Evolutionary conservation across 2,888 invertebrate genomes (phyloP).

Genomic region (Argyra leucocephala): DNA sequence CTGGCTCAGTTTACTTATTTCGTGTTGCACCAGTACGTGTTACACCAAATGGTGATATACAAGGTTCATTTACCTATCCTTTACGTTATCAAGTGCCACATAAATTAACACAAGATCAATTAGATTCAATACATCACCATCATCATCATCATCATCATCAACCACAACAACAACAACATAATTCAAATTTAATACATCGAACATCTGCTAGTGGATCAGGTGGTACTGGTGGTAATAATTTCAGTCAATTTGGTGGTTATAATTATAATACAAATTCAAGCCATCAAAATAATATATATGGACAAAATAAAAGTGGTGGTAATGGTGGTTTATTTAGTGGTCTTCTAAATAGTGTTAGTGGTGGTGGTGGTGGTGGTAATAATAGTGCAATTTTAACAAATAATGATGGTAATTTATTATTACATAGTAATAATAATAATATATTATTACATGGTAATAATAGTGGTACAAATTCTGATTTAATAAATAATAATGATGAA

Average conservation of each 20-base stretch:
- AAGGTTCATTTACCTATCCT: slow-evolving; percentile 60
- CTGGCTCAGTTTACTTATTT: slow-evolving; percentile 65
- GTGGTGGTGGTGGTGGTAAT: background rate
- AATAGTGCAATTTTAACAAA: slow-evolving; percentile 2
- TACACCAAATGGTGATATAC: slow-evolving; percentile 45
- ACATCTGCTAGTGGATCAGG: slow-evolving; percentile 22
- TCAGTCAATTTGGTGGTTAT: slow-evolving; percentile 23
- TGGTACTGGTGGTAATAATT: slow-evolving; percentile 22
- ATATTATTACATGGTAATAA: background rate
- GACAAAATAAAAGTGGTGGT: slow-evolving; percentile 15
- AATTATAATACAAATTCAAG: slow-evolving; percentile 28
- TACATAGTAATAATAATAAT: background rate
- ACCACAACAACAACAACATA: slow-evolving; percentile 4
- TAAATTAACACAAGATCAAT: slow-evolving; percentile 22
- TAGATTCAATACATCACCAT: slow-evolving; percentile 24
- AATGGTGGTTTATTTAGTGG: background rate
- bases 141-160: slow-evolving; percentile 29
- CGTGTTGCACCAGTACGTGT: slow-evolving; percentile 69
- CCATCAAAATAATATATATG: slow-evolving; percentile 26
- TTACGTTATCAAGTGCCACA: slow-evolving; percentile 45
- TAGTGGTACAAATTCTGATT: slow-evolving; percentile 17
- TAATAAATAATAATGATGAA: slow-evolving; percentile 24
- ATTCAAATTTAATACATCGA: slow-evolving; percentile 15
- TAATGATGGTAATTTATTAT: background rate
- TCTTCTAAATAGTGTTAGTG: slow-evolving; percentile 5